Evolutionary conservation across 2,113 vertebrate species (phyloP).

Genomic region (Crotalus helleri): DNA sequence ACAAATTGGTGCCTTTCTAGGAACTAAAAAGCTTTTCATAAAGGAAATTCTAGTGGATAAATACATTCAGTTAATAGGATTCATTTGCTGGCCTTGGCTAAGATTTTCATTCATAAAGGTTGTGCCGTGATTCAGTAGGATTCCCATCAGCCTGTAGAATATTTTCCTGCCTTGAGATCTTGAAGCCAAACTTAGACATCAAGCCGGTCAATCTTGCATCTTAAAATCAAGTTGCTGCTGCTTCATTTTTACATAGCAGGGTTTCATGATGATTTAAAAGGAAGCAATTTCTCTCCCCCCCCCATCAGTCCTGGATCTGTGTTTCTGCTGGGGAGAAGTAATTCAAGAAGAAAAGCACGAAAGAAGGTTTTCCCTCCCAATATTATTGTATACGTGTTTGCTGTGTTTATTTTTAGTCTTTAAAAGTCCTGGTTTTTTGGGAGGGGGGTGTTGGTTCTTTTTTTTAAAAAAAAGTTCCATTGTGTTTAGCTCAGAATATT

Average conservation of each 20-base stretch:
- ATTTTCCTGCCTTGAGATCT: background rate
- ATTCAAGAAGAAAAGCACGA: background rate
- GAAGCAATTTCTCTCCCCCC: background rate
- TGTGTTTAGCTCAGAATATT: background rate
- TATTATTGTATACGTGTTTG: background rate
- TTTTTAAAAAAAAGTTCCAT: background rate
- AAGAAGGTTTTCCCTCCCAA: too few species aligned
- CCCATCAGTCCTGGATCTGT: background rate
- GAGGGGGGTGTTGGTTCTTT: fast-evolving
- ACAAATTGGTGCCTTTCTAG: background rate
- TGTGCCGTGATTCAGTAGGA: background rate
- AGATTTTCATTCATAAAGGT: background rate
- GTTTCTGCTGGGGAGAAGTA: background rate
- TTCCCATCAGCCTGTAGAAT: background rate
- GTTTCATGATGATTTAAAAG: too few species aligned
- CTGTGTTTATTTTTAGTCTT: background rate
- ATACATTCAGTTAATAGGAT: background rate
- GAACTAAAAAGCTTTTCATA: background rate
- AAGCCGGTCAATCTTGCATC: background rate
- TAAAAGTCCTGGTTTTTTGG: background rate
- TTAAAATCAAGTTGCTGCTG: background rate
- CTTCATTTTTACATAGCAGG: too few species aligned
- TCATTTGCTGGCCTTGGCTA: background rate
- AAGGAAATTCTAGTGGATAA: background rate
- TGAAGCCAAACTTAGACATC: background rate